These are phyloP conservation scores for Vanessa cardui DNA, from an alignment of 2,888 invertebrate species.

Conservation along the genomic window DNA sequence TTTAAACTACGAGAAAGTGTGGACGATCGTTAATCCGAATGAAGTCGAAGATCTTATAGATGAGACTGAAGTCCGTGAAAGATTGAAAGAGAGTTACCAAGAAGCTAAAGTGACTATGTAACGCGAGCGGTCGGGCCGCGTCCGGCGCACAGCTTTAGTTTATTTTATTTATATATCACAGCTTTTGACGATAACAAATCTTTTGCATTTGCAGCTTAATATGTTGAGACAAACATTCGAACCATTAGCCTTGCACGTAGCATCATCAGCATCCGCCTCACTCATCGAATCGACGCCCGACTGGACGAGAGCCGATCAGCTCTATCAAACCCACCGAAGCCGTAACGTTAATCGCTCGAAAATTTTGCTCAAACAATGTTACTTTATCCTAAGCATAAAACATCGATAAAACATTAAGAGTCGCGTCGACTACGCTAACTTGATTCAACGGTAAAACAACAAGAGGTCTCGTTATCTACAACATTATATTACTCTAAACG, in stretches of 20 bases:
- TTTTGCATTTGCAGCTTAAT: conserved; percentile 81
- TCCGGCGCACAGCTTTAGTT: conserved; percentile 67
- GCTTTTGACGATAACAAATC: conserved; percentile 83
- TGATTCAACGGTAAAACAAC: conserved; percentile 63
- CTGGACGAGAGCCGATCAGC: not conserved
- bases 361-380: conserved; percentile 71
- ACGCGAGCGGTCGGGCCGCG: conserved; percentile 64
- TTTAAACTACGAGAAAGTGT: conserved; percentile 53
- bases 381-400: conserved; percentile 78
- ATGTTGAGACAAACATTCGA: conserved; percentile 78
- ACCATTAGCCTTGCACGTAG: conserved; percentile 63
- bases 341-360: conserved; percentile 70
- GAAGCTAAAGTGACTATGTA: conserved; percentile 59
- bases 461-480: conserved; percentile 57
- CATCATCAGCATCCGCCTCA: conserved; percentile 45
- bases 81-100: conserved; percentile 51
- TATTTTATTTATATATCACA: conserved; percentile 80
- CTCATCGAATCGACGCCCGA: conserved; percentile 11
- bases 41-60: conserved; percentile 44
- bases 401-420: conserved; percentile 69
- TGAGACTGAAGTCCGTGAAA: conserved; percentile 47
- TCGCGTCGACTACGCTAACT: conserved; percentile 61
- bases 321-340: conserved; percentile 23
- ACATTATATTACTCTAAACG: conserved; percentile 66
- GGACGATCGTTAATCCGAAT: conserved; percentile 49